Evolutionary conservation across 2,888 invertebrate species (phyloP).

Genomic region (Erebia aethiops): DNA sequence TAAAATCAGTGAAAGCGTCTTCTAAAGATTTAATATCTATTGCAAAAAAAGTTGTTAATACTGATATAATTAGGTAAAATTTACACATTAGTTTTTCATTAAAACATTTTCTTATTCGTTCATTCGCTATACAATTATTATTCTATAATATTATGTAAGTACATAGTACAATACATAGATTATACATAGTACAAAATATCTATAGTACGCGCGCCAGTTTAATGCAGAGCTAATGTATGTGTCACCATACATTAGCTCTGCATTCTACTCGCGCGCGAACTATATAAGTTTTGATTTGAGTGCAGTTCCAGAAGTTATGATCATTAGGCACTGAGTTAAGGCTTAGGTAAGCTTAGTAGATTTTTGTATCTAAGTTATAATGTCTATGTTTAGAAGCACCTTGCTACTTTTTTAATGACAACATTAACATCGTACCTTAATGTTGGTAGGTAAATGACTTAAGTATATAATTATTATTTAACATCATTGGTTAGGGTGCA

Average conservation of each 20-base stretch:
- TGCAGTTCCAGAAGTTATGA: no score
- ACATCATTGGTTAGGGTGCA: neutral
- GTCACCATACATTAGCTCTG: no score
- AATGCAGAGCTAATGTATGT: no score
- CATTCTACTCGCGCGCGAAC: no score
- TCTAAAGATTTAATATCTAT: neutral
- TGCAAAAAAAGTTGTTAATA: conserved; percentile 7
- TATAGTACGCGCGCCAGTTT: no score
- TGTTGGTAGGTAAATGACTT: no score
- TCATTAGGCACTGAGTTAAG: no score
- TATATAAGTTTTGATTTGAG: neutral
- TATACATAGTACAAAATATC: neutral
- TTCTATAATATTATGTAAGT: no score
- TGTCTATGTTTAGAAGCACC: neutral
- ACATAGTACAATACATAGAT: no score
- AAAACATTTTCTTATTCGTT: neutral
- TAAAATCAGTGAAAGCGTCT: no score
- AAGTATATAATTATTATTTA: neutral
- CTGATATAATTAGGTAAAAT: conserved; percentile 3
- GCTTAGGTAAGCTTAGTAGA: neutral
- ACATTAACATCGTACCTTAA: neutral
- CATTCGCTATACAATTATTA: no score
- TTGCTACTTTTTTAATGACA: neutral
- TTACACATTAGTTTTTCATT: neutral
- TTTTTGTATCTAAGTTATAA: neutral